Evolutionary conservation across 2,797 vertebrate genomes (phyloP), one percentile per base, ranked within the genome.

Genomic region (Monodelphis domestica): DNA sequence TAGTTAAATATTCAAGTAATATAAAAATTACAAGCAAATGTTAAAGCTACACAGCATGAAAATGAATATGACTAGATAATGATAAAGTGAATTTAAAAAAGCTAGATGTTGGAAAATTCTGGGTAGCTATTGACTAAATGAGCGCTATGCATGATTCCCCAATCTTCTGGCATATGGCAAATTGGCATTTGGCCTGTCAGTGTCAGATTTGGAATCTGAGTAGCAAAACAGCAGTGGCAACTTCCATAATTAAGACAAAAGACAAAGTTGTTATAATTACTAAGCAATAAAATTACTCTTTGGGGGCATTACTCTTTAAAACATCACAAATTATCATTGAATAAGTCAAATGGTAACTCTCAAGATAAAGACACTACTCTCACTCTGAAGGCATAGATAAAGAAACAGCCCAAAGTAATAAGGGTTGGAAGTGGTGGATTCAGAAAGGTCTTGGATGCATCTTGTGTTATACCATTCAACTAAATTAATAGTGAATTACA

Each of bases 11-110:
- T 53, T 91, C 29, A 91, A 7, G 12, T 70, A n/a, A 30, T 63
- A 52, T 89, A 91, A 94, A 38, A 17, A 15, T 38, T 91, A 4
- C 50, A 55, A 89, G 24, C 70, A 2, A 88, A 59, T 84, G 4
- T n/a, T 87, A 94, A 96, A 50, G 91, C 90, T 50, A 78, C 54
- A 93, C 53, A 78, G n/a, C 90, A 90, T 87, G 15, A 38, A 70
- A 70, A 70, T n/a, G 14, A 70, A 2, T 4, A 21, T 70, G 59
- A 84, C 21, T 45, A 38, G 84, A 92, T 93, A 91, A 21, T 28
- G 30, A 55, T 28, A 11, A 11, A 91, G 1, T 54, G 50, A 90
- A 92, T 93, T 84, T 51, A 90, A 70, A 21, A 1, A 28, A 26
- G 45, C 38, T 87, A 59, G 45, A 24, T 33, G 14, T 33, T 53